phyloP scores from a whole-genome alignment of 2,797 vertebrate species.

The Pipistrellus pipistrellus region DNA sequence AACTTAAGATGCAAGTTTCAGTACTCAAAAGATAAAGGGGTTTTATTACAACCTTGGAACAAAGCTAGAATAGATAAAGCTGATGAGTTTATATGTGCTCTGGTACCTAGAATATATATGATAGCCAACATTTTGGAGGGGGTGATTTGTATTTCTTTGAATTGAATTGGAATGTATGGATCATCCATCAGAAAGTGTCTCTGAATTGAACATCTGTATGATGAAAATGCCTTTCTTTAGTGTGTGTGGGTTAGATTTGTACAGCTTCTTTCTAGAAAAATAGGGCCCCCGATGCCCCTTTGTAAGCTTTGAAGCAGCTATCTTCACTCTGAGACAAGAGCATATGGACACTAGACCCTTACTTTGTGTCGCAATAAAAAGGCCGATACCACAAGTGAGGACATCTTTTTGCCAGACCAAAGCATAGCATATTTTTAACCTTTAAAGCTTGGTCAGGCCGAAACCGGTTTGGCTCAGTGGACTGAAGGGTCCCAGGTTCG shows the following conservation, averaged over 20 bases:
- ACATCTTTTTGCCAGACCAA: neutral
- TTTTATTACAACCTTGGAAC: constrained; percentile 27
- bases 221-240: neutral
- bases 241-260: neutral
- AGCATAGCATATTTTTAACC: neutral
- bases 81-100: neutral
- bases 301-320: neutral
- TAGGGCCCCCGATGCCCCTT: neutral
- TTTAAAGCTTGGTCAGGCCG: neutral
- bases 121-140: neutral
- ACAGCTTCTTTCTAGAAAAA: neutral
- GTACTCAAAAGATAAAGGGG: neutral
- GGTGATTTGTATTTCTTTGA: neutral
- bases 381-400: neutral
- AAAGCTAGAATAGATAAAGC: neutral
- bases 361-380: neutral
- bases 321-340: neutral
- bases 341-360: neutral
- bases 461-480: too few relatives aligned
- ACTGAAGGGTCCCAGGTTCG: too few relatives aligned
- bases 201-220: neutral
- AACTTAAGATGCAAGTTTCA: neutral
- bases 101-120: neutral
- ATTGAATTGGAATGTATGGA: neutral
- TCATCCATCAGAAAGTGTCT: neutral